phyloP scores from a whole-genome alignment of 1,140 invertebrate genomes.

The Scaptomyza montana region DNA sequence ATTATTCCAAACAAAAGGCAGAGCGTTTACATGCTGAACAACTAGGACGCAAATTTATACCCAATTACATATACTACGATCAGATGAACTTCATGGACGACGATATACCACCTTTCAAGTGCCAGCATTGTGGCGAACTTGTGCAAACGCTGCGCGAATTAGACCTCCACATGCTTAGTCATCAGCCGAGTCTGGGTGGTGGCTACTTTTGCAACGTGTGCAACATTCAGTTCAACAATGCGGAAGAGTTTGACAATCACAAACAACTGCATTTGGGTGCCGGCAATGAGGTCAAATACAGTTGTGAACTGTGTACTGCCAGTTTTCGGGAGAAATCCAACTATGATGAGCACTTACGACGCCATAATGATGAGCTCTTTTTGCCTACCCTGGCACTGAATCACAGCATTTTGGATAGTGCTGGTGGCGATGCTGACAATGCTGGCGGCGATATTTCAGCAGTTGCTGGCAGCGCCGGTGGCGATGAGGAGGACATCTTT shows the following conservation, averaged over 20 bases:
- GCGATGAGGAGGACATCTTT: constrained; percentile 38
- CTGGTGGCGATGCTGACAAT: constrained; percentile 24
- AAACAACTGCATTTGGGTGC: constrained; percentile 68
- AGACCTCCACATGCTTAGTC: constrained; percentile 68
- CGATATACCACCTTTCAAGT: constrained; percentile 79
- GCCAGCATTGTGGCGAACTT: constrained; percentile 69
- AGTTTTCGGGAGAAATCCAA: constrained; percentile 79
- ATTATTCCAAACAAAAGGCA: constrained; percentile 78
- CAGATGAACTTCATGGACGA: constrained; percentile 79
- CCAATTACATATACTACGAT: constrained; percentile 76
- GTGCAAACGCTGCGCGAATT: constrained; percentile 72
- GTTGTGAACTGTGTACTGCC: constrained; percentile 76
- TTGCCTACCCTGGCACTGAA: constrained; percentile 68
- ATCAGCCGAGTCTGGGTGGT: constrained; percentile 64
- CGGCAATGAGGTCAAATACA: constrained; percentile 66
- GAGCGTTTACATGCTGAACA: constrained; percentile 72
- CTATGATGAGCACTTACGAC: constrained; percentile 76
- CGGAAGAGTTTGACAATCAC: constrained; percentile 71
- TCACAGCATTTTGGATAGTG: constrained; percentile 63
- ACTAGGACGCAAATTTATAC: constrained; percentile 62
- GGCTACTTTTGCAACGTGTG: constrained; percentile 71
- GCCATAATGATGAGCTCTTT: constrained; percentile 77
- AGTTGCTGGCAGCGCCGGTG: background rate
- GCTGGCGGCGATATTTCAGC: background rate
- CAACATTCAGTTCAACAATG: constrained; percentile 60